These are phyloP conservation scores for Sitodiplosis mosellana DNA, from an alignment of 1,140 invertebrate species.

Conservation along the genomic window DNA sequence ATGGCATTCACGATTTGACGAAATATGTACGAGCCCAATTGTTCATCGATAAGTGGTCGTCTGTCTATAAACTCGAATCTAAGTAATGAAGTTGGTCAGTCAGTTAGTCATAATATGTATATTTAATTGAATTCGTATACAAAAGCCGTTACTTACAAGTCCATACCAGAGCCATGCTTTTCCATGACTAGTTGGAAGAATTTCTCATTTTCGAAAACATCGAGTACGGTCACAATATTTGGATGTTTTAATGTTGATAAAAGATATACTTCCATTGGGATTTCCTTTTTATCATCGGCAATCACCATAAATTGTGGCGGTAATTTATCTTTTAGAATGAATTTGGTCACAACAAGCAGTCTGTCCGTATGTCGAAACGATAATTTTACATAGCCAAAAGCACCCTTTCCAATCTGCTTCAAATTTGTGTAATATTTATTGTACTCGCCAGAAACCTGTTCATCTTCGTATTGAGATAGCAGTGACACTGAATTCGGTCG, in stretches of 20 bases:
- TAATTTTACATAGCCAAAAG: conserved; percentile 56
- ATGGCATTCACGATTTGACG: conserved; percentile 51
- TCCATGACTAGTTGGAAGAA: conserved; percentile 66
- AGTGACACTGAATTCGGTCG: conserved; percentile 32
- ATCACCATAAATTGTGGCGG: conserved; percentile 49
- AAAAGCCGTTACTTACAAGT: too few species aligned
- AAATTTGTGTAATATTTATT: conserved; percentile 45
- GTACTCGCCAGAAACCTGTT: conserved; percentile 35
- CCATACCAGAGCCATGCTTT: conserved; percentile 62
- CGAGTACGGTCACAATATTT: conserved; percentile 51
- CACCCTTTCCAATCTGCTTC: conserved; percentile 54
- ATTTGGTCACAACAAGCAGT: conserved; percentile 50
- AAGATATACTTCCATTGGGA: conserved; percentile 49
- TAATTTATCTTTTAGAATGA: conserved; percentile 50
- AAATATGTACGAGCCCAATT: conserved; percentile 53
- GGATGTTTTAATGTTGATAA: conserved; percentile 44
- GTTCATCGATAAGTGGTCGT: conserved; percentile 44
- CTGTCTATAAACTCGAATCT: conserved; percentile 68
- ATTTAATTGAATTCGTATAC: too few species aligned
- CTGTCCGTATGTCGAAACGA: conserved; percentile 39
- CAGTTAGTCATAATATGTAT: too few species aligned
- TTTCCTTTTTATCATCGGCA: conserved; percentile 27
- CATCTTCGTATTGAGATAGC: conserved; percentile 29
- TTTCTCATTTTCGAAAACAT: conserved; percentile 51
- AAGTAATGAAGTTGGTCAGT: too few species aligned